phyloP scores from a whole-genome alignment of 2,113 vertebrate species.

The Lanius ludovicianus region DNA sequence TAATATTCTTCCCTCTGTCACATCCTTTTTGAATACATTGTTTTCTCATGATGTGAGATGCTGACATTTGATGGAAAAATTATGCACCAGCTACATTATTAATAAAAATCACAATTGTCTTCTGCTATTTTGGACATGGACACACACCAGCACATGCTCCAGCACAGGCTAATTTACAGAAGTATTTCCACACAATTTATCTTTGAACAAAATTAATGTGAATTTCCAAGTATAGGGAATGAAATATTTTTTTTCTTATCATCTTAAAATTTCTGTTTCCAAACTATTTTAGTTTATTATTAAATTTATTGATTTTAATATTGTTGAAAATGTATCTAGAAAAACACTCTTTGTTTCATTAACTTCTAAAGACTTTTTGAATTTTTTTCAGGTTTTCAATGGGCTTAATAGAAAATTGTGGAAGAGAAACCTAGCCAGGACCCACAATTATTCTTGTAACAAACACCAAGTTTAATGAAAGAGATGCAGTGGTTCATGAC shows the following conservation, averaged over 20 bases:
- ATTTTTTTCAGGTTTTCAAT: neutral
- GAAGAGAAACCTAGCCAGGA: neutral
- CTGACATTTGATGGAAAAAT: constrained; percentile 3
- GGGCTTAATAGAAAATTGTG: neutral
- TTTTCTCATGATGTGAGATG: neutral
- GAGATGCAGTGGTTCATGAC: neutral
- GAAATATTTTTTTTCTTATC: neutral
- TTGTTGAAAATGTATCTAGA: neutral
- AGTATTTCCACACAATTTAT: neutral
- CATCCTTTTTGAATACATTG: neutral
- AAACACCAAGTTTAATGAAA: neutral
- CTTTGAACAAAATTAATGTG: neutral
- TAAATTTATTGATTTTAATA: neutral
- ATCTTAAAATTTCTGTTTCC: neutral
- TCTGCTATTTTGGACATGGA: neutral
- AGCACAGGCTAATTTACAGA: neutral
- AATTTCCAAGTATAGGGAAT: neutral
- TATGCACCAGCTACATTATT: neutral
- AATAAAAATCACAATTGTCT: neutral
- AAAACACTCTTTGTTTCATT: neutral
- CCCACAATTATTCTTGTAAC: neutral
- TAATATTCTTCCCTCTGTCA: neutral
- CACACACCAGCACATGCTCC: neutral
- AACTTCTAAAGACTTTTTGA: neutral
- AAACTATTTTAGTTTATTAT: neutral